Evolutionary conservation across 2,113 vertebrate genomes (phyloP).

Genomic region (Pygoscelis antarcticus): DNA sequence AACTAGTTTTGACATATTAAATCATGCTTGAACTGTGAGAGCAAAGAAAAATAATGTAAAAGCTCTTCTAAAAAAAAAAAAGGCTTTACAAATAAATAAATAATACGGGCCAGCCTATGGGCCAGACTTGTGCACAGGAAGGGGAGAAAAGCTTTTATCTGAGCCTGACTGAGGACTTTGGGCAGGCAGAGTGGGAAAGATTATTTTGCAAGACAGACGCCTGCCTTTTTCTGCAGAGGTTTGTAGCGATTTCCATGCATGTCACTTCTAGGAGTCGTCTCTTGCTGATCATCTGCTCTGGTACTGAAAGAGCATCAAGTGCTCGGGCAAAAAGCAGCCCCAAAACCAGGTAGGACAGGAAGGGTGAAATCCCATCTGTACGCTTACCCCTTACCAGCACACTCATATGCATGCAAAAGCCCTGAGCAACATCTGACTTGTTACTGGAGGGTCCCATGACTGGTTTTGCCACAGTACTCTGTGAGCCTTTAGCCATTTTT

Average conservation of each 20-base stretch:
- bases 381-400: background rate
- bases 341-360: background rate
- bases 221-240: background rate
- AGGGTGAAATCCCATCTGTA: background rate
- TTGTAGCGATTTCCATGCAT: background rate
- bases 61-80: conserved; percentile 28
- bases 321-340: background rate
- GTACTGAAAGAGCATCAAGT: background rate
- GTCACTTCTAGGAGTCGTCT: background rate
- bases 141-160: conserved; percentile 13
- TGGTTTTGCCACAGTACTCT: background rate
- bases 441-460: background rate
- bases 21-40: conserved; percentile 79
- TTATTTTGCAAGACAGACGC: background rate
- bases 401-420: background rate
- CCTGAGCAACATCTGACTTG: background rate
- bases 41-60: conserved; percentile 69
- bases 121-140: background rate
- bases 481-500: background rate
- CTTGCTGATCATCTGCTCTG: background rate
- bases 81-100: conserved; percentile 72
- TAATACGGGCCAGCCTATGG: conserved; percentile 6
- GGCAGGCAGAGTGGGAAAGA: background rate
- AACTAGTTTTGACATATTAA: conserved; percentile 82
- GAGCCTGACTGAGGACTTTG: background rate